Evolutionary conservation across 2,888 invertebrate species (phyloP), one percentile per base, ranked within the genome.

Genomic region (Amiota communis): DNA sequence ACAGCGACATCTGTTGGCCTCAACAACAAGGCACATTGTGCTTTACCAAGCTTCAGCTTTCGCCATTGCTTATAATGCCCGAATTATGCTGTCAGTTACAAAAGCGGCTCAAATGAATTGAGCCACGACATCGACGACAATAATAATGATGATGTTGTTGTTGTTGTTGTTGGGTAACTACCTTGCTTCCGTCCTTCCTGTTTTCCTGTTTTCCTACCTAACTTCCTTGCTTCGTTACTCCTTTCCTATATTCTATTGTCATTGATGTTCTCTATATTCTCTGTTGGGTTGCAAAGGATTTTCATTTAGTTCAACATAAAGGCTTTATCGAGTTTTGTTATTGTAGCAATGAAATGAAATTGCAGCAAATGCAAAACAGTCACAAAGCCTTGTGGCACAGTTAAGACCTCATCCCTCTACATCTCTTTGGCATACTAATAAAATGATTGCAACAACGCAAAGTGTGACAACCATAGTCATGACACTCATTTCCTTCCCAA

Each of bases 41-140:
- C 53, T 53, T 20, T 11, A 11, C 59, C 11, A 11, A 20, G 23
- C 17, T 20, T 59, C 20, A 11, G 57, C 59, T 20, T 36, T 36
- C 8, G 36, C 15, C 20, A 15, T 53, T 53, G 15, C 53, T n/a
- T 65, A 68, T 68, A 68, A 68, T 68, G 67, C 51, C 51, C 67
- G 67, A 68, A 68, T 68, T 68, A 53, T 53, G 53, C 67, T 68
- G 67, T 68, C 67, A 68, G 67, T 53, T 68, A 68, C 67, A 68
- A 68, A 53, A n/a, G 20, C 51, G 67, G 23, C 23, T 53, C 67
- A 20, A 68, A 68, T 68, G 53, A 68, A 68, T 68, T 68, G 67
- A 68, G 67, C 51, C 67, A 53, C 36, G 53, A 68, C 51, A n/a
- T n/a, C 49, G 49, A 67, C 17, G 17, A 67, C 20, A 23, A 61